Evolutionary conservation across 2,113 vertebrate genomes (phyloP), one percentile per base, ranked within the genome.

Genomic region (Pontoporia blainvillei): DNA sequence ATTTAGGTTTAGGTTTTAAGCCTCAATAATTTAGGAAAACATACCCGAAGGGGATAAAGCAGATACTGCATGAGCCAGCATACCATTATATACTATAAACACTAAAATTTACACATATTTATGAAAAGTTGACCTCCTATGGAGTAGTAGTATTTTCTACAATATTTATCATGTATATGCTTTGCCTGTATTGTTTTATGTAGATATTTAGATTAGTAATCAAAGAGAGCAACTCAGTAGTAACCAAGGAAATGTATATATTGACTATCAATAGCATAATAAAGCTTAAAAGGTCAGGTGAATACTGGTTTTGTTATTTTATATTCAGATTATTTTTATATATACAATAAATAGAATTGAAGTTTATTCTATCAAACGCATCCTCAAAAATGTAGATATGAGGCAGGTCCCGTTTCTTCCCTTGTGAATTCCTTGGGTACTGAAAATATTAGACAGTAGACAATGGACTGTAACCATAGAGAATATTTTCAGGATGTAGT

Each of bases 151-250:
- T 78, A 44, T 46, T 87, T 95, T 71, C 67, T 91, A 25, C 1
- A 62, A 44, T 57, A 79, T 69, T 54, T 85, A 31, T 67, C 31
- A 61, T 71, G 3, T 20, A 59, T 52, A 49, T 29, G 34, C 41
- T 69, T 86, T 67, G 6, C 29, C 12, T 90, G 15, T 66, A 15
- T 52, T 66, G 9, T 86, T 89, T 57, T 66, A 73, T 66, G 8
- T 36, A 86, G 8, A 92, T 86, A 89, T 72, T 94, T 89, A 86
- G 41, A 82, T 62, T 49, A 94, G 31, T 81, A 36, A 88, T 85
- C 57, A 83, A 92, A 64, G 31, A 90, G 11, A 89, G 11, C 13
- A 87, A 72, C 7, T 82, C 78, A 93, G 0, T 46, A 86, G 27
- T 86, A 82, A 93, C 7, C 61, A 57, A 84, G 44, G 17, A 78